Conservation (phyloP, 2,113 vertebrate species). For the Eurystomus gularis region DNA sequence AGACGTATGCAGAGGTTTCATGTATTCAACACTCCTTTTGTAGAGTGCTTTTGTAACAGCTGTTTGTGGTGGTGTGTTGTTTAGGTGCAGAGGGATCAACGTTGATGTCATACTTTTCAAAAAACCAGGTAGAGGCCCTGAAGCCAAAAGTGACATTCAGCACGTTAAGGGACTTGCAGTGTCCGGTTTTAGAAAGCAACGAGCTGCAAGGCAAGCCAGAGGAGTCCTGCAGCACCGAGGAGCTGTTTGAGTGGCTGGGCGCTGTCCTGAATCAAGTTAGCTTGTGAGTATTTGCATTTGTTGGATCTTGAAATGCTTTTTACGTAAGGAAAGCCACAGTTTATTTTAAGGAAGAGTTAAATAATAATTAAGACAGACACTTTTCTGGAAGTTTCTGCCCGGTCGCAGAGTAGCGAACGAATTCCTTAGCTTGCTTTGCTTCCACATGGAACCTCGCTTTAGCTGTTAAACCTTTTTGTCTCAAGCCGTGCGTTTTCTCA, state of each 20-base stretch:
- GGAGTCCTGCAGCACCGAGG: slow-evolving; percentile 75
- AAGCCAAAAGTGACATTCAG: slow-evolving; percentile 72
- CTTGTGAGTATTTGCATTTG: slow-evolving; percentile 75
- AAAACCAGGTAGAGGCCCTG: slow-evolving; percentile 76
- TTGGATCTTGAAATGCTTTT: not conserved
- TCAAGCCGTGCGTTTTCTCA: not conserved
- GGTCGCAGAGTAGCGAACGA: not conserved
- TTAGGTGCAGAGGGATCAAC: slow-evolving; percentile 70
- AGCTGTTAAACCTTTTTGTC: not conserved
- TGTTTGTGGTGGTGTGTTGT: slow-evolving; percentile 49
- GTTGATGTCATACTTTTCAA: slow-evolving; percentile 80
- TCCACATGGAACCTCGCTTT: not conserved
- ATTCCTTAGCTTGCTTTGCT: not conserved
- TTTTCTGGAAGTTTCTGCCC: not conserved
- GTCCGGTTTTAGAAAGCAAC: slow-evolving; percentile 73
- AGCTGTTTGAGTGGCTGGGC: slow-evolving; percentile 90
- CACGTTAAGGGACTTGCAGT: slow-evolving; percentile 70
- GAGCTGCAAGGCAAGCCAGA: slow-evolving; percentile 68
- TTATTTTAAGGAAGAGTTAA: not conserved
- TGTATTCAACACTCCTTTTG: not conserved
- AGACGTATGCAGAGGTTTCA: not conserved
- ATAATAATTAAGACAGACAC: not conserved
- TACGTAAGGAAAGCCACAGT: not conserved
- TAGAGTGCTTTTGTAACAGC: not conserved
- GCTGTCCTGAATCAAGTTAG: slow-evolving; percentile 74